A percentile compares a stretch with the other conserved stretches of the same genome.
These are phyloP conservation scores for Petrocephalus microphthalmus DNA, from an alignment of 2,113 vertebrate genomes.

Conservation along the genomic window DNA sequence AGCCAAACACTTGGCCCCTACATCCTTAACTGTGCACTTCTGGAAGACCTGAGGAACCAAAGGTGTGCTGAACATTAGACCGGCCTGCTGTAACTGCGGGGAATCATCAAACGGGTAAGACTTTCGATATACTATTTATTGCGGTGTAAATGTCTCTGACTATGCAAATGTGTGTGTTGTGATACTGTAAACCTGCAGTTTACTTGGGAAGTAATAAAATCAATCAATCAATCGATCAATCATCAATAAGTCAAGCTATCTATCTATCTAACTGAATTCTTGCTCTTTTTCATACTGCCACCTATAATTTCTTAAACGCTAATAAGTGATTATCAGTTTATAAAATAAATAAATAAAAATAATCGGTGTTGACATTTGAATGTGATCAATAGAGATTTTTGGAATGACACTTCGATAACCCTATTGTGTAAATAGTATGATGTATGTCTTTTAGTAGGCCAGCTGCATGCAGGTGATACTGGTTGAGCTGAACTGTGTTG, in stretches of 20 bases:
- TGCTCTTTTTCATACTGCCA: not conserved
- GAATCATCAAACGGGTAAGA: slow-evolving; percentile 29
- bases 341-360: not conserved
- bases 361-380: not conserved
- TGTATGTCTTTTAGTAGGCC: not conserved
- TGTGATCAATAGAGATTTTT: not conserved
- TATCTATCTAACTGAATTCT: not conserved
- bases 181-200: not conserved
- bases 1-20: slow-evolving; percentile 83
- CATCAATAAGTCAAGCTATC: too few species aligned
- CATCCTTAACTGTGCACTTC: slow-evolving; percentile 91
- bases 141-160: not conserved
- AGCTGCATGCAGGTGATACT: not conserved
- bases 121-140: not conserved
- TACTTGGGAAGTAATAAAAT: not conserved
- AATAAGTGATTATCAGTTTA: not conserved
- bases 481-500: not conserved
- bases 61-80: slow-evolving; percentile 65
- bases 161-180: not conserved
- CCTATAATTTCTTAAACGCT: not conserved
- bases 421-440: not conserved
- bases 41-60: slow-evolving; percentile 92
- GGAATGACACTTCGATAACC: not conserved
- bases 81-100: slow-evolving; percentile 2
- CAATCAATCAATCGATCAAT: not conserved